phyloP scores from a whole-genome alignment of 2,888 invertebrate genomes.

The Euproctis similis region DNA sequence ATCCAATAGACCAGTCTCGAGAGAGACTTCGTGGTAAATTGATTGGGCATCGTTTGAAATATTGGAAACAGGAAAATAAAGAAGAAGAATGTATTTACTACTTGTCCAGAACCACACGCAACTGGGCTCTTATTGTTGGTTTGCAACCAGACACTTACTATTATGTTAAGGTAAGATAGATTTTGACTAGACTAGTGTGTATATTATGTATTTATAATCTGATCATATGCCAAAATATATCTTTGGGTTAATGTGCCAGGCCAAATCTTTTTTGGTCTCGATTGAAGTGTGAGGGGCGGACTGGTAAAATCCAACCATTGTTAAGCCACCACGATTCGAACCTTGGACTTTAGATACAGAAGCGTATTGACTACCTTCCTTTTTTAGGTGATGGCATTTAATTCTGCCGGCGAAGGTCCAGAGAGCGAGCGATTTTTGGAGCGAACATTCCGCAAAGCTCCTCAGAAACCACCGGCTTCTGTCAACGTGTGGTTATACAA shows the following conservation, averaged over 20 bases:
- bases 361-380: too few relatives aligned
- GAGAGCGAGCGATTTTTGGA: constrained; percentile 93
- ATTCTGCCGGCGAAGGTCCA: constrained; percentile 96
- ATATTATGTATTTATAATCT: too few relatives aligned
- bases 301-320: too few relatives aligned
- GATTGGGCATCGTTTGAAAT: constrained; percentile 94
- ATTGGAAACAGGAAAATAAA: constrained; percentile 86
- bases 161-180: constrained; percentile 85
- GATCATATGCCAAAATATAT: too few relatives aligned
- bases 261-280: too few relatives aligned
- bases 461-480: constrained; percentile 95
- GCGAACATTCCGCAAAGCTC: constrained; percentile 92
- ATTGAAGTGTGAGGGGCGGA: too few relatives aligned
- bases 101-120: constrained; percentile 86
- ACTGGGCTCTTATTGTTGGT: constrained; percentile 94
- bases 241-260: too few relatives aligned
- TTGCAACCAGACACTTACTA: constrained; percentile 95
- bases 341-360: too few relatives aligned
- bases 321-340: too few relatives aligned
- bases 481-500: constrained; percentile 89
- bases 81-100: constrained; percentile 89
- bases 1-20: constrained; percentile 87
- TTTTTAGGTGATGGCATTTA: constrained; percentile 89
- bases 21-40: constrained; percentile 91
- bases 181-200: too few relatives aligned